phyloP scores from a whole-genome alignment of 2,888 invertebrate species.

The Rhingia rostrata region DNA sequence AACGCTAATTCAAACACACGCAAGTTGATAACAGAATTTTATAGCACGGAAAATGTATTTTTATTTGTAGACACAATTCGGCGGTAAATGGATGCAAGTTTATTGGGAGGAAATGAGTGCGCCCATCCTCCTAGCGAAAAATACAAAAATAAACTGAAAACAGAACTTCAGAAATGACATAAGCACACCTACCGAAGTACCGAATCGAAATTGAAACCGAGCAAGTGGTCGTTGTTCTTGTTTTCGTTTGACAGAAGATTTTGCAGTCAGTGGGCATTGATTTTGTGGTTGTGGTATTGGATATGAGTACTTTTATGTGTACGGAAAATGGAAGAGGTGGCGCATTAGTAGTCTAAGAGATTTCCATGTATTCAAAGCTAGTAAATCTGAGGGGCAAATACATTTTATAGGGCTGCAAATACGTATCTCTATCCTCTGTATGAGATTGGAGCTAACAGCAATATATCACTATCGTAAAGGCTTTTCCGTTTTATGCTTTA shows the following conservation, averaged over 20 bases:
- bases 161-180: slow-evolving; percentile 58
- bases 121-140: slow-evolving; percentile 56
- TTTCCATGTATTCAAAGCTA: no score
- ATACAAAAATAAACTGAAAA: slow-evolving; percentile 73
- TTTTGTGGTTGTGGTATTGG: slow-evolving; percentile 28
- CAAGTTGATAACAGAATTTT: slow-evolving; percentile 27
- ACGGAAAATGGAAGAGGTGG: neutral
- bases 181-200: neutral
- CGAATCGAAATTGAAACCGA: neutral
- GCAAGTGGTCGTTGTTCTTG: slow-evolving; percentile 13
- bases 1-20: slow-evolving; percentile 4
- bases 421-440: no score
- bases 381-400: no score
- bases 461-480: no score
- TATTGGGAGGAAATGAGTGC: slow-evolving; percentile 34
- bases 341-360: neutral
- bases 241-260: slow-evolving; percentile 2
- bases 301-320: neutral
- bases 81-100: slow-evolving; percentile 58
- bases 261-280: slow-evolving; percentile 1
- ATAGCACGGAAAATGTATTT: slow-evolving; percentile 21
- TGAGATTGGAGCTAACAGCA: no score
- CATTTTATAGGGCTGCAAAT: no score
- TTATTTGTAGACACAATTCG: slow-evolving; percentile 45
- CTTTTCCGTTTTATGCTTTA: no score